Percentiles rank a stretch among this genome's conserved stretches.
phyloP scores from a whole-genome alignment of 2,113 vertebrate species.

The Caranx melampygus region DNA sequence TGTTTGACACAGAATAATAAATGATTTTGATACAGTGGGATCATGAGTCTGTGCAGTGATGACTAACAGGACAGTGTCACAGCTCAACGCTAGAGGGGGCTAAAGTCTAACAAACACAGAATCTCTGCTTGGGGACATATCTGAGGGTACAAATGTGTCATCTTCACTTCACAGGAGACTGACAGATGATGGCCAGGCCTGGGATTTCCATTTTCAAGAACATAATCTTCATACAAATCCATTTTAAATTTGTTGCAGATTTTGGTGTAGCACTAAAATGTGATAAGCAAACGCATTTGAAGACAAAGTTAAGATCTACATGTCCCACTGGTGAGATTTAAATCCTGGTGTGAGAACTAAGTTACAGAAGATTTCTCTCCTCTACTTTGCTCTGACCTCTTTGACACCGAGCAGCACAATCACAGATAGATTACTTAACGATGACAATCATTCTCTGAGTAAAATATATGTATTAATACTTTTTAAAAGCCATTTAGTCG shows the following conservation, averaged over 20 bases:
- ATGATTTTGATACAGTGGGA: not conserved
- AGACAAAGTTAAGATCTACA: conserved; percentile 17
- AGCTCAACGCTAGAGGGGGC: conserved; percentile 72
- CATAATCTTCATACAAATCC: not conserved
- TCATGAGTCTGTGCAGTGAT: not conserved
- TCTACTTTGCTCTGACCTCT: conserved; percentile 47
- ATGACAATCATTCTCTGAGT: conserved; percentile 23
- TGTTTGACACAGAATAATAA: not conserved
- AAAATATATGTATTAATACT: conserved; percentile 50
- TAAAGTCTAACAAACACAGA: conserved; percentile 52
- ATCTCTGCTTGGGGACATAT: not conserved
- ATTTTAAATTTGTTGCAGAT: conserved; percentile 14
- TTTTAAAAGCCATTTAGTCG: conserved; percentile 57
- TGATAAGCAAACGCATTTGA: not conserved
- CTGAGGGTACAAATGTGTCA: not conserved
- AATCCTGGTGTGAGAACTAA: conserved; percentile 70
- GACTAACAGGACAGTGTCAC: not conserved
- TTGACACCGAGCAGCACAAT: conserved; percentile 65
- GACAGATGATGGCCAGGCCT: not conserved
- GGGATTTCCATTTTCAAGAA: conserved; percentile 3
- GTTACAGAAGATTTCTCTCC: conserved; percentile 55
- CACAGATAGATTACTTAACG: conserved; percentile 54
- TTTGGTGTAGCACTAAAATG: not conserved
- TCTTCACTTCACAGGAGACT: not conserved
- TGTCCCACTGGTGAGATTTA: conserved; percentile 30